Evolutionary conservation across 2,797 vertebrate species (phyloP).

Genomic region (Tangara arthus): DNA sequence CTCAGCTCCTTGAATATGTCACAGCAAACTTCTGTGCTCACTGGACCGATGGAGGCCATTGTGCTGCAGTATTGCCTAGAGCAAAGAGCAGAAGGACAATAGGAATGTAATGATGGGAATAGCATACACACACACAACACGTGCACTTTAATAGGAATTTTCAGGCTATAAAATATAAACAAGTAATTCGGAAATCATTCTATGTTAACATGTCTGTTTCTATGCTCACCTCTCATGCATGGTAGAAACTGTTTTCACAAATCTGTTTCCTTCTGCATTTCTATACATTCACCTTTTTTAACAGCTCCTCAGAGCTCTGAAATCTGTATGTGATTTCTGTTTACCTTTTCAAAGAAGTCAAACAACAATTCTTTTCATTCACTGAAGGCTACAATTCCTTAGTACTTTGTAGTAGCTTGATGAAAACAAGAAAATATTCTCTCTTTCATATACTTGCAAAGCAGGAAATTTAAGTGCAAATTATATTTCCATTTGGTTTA

Average conservation of each 20-base stretch:
- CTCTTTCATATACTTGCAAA: not conserved
- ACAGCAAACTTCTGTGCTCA: slow-evolving; percentile 67
- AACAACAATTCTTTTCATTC: not conserved
- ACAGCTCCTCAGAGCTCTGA: not conserved
- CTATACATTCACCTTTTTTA: not conserved
- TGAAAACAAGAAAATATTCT: not conserved
- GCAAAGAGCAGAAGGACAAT: not conserved
- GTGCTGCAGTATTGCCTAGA: not conserved
- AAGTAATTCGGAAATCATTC: not conserved
- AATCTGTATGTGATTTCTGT: not conserved
- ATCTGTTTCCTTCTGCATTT: not conserved
- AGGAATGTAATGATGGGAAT: not conserved
- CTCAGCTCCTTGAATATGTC: slow-evolving; percentile 70
- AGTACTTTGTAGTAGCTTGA: not conserved
- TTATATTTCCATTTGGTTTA: not conserved
- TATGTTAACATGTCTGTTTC: not conserved
- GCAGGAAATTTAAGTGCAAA: not conserved
- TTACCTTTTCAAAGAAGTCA: not conserved
- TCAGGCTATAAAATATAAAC: not conserved
- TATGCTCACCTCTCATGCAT: not conserved
- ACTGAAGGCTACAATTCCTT: not conserved
- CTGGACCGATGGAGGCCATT: slow-evolving; percentile 67
- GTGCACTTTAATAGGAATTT: not conserved
- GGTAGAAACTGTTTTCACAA: not conserved
- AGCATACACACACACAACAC: not conserved